Evolutionary conservation across 2,113 vertebrate genomes (phyloP).

Genomic region (Catharus bicknelli): DNA sequence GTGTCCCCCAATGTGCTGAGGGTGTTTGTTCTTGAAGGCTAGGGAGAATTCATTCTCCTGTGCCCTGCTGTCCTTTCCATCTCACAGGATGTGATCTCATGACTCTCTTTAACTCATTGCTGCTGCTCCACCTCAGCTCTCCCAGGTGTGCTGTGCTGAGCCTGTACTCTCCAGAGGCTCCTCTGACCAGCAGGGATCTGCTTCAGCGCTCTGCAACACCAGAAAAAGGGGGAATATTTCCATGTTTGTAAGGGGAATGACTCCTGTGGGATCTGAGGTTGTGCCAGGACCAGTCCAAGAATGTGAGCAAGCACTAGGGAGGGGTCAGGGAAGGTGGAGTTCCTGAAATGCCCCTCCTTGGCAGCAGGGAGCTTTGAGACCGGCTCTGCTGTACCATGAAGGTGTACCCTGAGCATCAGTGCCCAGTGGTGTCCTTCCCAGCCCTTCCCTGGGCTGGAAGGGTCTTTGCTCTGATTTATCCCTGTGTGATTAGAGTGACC

Average conservation of each 20-base stretch:
- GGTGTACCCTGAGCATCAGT: background rate
- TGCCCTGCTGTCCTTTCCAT: background rate
- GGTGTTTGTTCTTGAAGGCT: background rate
- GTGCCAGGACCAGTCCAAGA: background rate
- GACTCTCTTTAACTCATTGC: background rate
- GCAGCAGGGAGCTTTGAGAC: background rate
- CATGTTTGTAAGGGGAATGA: background rate
- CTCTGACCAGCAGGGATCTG: background rate
- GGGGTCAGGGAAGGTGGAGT: background rate
- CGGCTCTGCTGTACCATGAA: background rate
- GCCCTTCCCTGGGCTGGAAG: background rate
- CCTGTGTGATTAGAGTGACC: background rate
- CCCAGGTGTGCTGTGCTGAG: background rate
- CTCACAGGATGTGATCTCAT: background rate
- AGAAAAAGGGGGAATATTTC: background rate
- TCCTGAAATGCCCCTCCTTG: background rate
- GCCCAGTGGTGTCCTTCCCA: background rate
- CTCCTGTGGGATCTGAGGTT: background rate
- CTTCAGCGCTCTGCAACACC: background rate
- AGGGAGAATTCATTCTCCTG: background rate
- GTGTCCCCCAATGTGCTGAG: fast-evolving
- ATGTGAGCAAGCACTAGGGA: background rate
- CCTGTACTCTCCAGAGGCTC: fast-evolving
- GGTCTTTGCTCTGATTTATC: background rate
- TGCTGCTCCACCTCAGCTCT: background rate